Conservation (phyloP, 2,888 invertebrate species). For the Aspidiotus rigidus region DNA sequence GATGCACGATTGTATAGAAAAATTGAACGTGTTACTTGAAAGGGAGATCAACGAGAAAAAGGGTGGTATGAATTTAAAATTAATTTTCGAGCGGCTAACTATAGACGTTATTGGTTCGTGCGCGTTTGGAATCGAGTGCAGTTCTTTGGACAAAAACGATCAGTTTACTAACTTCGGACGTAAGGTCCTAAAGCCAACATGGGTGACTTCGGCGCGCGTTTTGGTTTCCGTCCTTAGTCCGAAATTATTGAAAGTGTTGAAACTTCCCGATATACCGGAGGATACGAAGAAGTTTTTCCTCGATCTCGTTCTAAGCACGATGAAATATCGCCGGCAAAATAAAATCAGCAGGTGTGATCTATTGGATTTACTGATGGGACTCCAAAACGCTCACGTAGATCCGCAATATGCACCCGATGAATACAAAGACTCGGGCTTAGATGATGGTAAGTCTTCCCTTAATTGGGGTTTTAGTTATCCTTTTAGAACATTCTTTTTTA, state of each 20-base stretch:
- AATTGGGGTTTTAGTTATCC: too few species aligned
- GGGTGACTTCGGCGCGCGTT: conserved; percentile 36
- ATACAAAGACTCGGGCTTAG: too few species aligned
- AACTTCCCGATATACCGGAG: conserved; percentile 36
- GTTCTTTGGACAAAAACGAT: conserved; percentile 35
- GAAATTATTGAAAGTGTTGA: conserved; percentile 34
- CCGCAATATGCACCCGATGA: conserved; percentile 7
- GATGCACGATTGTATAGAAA: conserved; percentile 29
- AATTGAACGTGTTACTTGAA: conserved; percentile 17
- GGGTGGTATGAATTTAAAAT: neutral
- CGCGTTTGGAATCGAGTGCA: conserved; percentile 26
- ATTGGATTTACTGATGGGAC: conserved; percentile 32
- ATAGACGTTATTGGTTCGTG: conserved; percentile 24
- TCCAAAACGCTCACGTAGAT: conserved; percentile 14
- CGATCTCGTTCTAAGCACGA: conserved; percentile 36
- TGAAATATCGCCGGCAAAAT: conserved; percentile 12
- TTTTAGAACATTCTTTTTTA: too few species aligned
- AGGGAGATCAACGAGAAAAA: neutral
- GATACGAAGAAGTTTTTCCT: conserved; percentile 39
- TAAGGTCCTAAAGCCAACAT: neutral
- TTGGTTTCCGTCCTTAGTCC: conserved; percentile 34
- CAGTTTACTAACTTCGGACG: conserved; percentile 14
- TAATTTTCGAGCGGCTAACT: conserved; percentile 15
- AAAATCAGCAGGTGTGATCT: conserved; percentile 16
- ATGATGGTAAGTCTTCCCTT: too few species aligned